phyloP scores from a whole-genome alignment of 2,797 vertebrate genomes.

The Pyrocephalus nanus region DNA sequence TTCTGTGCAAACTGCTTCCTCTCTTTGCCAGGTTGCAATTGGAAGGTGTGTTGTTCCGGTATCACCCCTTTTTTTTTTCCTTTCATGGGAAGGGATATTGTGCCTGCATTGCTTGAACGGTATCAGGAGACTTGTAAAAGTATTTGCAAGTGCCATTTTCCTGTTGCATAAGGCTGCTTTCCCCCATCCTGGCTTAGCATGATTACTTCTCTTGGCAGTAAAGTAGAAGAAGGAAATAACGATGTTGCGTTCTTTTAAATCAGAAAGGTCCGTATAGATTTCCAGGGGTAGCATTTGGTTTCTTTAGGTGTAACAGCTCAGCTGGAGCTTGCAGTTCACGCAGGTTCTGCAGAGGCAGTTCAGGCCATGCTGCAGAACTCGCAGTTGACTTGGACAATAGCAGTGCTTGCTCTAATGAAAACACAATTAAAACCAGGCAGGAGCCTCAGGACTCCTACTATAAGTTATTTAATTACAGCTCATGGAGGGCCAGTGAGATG shows the following conservation, averaged over 20 bases:
- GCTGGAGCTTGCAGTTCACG: not conserved
- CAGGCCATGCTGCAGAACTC: not conserved
- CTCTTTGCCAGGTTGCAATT: not conserved
- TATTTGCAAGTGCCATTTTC: not conserved
- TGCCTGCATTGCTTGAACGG: not conserved
- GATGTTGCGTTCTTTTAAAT: not conserved
- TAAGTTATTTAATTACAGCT: conserved; percentile 39
- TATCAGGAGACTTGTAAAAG: not conserved
- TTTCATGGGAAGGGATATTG: not conserved
- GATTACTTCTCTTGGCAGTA: not conserved
- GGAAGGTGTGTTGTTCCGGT: not conserved
- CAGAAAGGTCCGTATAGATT: not conserved
- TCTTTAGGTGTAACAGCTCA: not conserved
- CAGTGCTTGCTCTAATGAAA: conserved; percentile 21
- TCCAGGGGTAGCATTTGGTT: not conserved
- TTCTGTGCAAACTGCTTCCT: not conserved
- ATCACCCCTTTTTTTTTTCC: rapidly evolving
- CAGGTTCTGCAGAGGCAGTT: not conserved
- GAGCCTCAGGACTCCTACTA: conserved; percentile 11
- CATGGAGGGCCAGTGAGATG: not conserved
- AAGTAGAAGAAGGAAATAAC: not conserved
- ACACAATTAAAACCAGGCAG: conserved; percentile 15
- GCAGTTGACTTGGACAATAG: not conserved
- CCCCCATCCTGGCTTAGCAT: not conserved
- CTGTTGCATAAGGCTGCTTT: not conserved